Evolutionary conservation across 2,797 vertebrate genomes (phyloP).

Genomic region (Bradypodion pumilum): DNA sequence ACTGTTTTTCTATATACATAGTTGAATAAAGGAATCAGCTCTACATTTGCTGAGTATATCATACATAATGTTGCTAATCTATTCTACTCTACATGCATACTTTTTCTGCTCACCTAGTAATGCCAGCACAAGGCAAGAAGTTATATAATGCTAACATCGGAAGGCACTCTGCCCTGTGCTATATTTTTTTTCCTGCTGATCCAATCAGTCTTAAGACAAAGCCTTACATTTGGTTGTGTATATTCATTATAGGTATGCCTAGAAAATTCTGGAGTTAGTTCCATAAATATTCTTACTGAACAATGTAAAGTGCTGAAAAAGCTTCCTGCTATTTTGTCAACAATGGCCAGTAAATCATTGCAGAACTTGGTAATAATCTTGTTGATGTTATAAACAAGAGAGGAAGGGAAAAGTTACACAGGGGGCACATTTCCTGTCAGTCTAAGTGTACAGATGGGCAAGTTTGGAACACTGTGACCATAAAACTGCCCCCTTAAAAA

Average conservation of each 20-base stretch:
- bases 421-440: slow-evolving; percentile 41
- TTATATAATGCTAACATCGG: not conserved
- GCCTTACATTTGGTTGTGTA: slow-evolving; percentile 7
- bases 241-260: not conserved
- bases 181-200: not conserved
- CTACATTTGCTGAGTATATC: not conserved
- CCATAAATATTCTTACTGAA: slow-evolving; percentile 26
- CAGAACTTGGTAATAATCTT: slow-evolving; percentile 49
- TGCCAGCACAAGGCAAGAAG: not conserved
- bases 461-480: slow-evolving; percentile 33
- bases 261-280: slow-evolving; percentile 27
- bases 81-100: not conserved
- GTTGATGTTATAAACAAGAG: slow-evolving; percentile 38
- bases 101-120: not conserved
- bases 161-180: not conserved
- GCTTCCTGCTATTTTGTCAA: slow-evolving; percentile 24
- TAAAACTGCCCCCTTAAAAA: slow-evolving; percentile 37
- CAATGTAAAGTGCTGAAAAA: slow-evolving; percentile 27
- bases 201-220: not conserved
- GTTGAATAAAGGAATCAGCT: not conserved
- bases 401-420: slow-evolving; percentile 23
- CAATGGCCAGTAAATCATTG: slow-evolving; percentile 43
- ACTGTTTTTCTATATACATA: not conserved
- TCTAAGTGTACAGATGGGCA: slow-evolving; percentile 35
- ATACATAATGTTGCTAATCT: not conserved